Percentiles rank a stretch among this genome's conserved stretches.
These are phyloP conservation scores for Elephas maximus DNA, from an alignment of 2,113 vertebrate genomes.

Conservation along the genomic window DNA sequence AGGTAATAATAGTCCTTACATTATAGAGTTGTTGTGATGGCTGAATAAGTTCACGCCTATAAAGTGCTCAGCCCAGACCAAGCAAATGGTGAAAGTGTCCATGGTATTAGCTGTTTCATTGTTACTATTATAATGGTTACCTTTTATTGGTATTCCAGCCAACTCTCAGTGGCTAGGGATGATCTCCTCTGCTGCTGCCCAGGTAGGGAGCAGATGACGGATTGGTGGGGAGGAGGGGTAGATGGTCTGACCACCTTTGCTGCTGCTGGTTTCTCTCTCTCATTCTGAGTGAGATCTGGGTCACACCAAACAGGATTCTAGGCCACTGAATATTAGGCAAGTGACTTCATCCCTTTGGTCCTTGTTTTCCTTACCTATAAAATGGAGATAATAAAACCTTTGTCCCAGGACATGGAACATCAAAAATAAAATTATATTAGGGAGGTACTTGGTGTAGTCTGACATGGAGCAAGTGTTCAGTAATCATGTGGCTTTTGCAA, in stretches of 20 bases:
- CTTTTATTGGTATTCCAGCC: background rate
- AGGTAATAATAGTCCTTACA: too few species aligned
- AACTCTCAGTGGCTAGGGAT: background rate
- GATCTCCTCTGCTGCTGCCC: too few species aligned
- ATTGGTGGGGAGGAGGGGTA: too few species aligned
- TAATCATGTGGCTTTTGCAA: background rate
- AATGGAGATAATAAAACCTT: background rate
- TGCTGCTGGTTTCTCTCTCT: background rate
- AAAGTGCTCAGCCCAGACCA: background rate
- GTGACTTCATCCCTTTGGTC: background rate
- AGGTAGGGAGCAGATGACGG: too few species aligned
- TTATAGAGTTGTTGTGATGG: background rate
- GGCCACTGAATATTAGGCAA: background rate
- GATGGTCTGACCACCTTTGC: background rate
- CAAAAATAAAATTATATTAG: background rate
- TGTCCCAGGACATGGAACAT: background rate
- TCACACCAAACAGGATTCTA: background rate
- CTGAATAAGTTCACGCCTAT: background rate
- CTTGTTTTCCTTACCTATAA: background rate
- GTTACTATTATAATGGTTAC: background rate
- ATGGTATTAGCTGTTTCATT: background rate
- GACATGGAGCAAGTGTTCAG: background rate
- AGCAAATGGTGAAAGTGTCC: fast-evolving
- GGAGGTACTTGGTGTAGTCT: background rate
- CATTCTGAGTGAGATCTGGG: background rate